Conservation (phyloP, 2,113 vertebrate genomes). For the Oxygymnocypris stewartii region DNA sequence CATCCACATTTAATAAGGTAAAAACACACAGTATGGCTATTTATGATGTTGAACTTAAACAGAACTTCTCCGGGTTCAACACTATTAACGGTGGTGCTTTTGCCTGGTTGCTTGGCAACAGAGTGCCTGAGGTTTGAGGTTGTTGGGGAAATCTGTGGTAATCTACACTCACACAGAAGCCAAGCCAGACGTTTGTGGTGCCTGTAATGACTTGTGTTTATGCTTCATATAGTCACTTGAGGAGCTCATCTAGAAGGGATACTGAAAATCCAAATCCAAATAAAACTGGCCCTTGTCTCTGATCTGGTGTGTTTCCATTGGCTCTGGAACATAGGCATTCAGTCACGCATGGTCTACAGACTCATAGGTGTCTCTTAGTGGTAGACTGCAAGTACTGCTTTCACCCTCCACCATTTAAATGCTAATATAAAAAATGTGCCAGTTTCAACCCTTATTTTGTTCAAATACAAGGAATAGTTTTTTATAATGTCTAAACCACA, state of each 20-base stretch:
- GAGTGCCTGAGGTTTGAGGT: conserved; percentile 25
- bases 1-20: conserved; percentile 1
- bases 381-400: not conserved
- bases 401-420: not conserved
- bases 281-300: not conserved
- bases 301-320: conserved; percentile 35
- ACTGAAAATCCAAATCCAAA: conserved; percentile 31
- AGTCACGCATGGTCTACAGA: not conserved
- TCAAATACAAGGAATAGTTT: not conserved
- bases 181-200: conserved; percentile 14
- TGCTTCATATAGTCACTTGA: conserved; percentile 26
- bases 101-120: conserved; percentile 40
- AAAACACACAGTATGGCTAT: not conserved
- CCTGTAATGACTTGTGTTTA: conserved; percentile 30
- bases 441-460: not conserved
- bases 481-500: too few relatives aligned
- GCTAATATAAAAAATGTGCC: not conserved
- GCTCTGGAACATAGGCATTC: not conserved
- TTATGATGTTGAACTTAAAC: conserved; percentile 28
- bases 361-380: conserved; percentile 31
- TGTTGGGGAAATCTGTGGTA: conserved; percentile 44
- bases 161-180: conserved; percentile 22
- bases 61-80: not conserved
- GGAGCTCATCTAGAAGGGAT: conserved; percentile 13
- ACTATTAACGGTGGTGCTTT: conserved; percentile 20